A percentile compares a stretch with the other conserved stretches of the same genome.
phyloP scores from a whole-genome alignment of 2,888 invertebrate species.

The Elgonia sp. region DNA sequence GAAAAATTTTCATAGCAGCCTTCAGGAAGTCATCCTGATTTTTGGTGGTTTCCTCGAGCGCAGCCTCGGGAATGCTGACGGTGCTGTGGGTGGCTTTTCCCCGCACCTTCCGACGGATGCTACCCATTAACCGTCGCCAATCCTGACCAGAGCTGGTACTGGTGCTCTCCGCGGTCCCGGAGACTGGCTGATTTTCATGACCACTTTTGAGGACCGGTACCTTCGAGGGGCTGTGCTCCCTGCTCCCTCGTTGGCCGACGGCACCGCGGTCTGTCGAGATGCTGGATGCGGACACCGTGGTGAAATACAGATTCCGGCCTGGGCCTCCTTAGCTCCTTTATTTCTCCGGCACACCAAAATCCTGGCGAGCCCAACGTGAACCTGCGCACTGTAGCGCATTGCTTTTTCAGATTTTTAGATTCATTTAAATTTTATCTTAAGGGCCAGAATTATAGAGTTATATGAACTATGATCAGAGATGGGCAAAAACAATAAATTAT shows the following conservation, averaged over 20 bases:
- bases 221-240: conserved; percentile 84
- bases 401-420: conserved; percentile 10
- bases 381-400: conserved; percentile 49
- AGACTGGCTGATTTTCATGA: conserved; percentile 74
- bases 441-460: too few species aligned
- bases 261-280: conserved; percentile 81
- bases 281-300: conserved; percentile 85
- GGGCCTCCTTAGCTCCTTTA: conserved; percentile 38
- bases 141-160: conserved; percentile 82
- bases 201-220: conserved; percentile 75
- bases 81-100: conserved; percentile 82
- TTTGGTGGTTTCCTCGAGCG: conserved; percentile 79
- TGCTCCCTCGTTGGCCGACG: conserved; percentile 84
- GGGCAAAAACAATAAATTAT: too few species aligned
- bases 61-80: conserved; percentile 80
- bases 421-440: too few species aligned
- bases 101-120: conserved; percentile 85
- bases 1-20: conserved; percentile 92
- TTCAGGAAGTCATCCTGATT: conserved; percentile 91
- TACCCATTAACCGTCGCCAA: conserved; percentile 86
- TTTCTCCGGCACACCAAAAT: not conserved
- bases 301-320: conserved; percentile 74
- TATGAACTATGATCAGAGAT: too few species aligned
- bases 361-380: conserved; percentile 1
- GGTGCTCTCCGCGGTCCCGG: conserved; percentile 78